phyloP scores from a whole-genome alignment of 1,140 invertebrate species.

The Sycobia sp. region DNA sequence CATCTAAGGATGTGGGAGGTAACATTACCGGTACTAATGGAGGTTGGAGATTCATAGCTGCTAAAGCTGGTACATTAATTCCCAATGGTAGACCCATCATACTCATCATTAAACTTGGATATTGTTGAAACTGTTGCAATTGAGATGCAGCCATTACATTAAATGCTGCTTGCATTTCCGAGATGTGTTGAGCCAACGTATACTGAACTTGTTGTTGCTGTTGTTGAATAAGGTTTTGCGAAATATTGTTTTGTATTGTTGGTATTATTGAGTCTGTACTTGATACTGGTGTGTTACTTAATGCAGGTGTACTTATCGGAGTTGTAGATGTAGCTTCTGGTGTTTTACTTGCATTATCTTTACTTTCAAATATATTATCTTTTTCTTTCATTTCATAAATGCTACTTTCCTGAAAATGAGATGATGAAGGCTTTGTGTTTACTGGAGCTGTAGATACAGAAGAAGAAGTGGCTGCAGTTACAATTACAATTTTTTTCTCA shows the following conservation, averaged over 20 bases:
- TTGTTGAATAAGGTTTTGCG: conserved; percentile 58
- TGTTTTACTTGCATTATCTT: conserved; percentile 55
- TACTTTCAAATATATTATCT: conserved; percentile 61
- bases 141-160: conserved; percentile 82
- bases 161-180: conserved; percentile 83
- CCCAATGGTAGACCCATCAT: conserved; percentile 84
- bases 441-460: conserved; percentile 66
- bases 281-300: conserved; percentile 64
- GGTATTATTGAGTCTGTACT: conserved; percentile 66
- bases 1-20: conserved; percentile 77
- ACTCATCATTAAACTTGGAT: conserved; percentile 64
- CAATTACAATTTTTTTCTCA: conserved; percentile 78
- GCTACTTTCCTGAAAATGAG: conserved; percentile 47
- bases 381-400: conserved; percentile 62
- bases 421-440: conserved; percentile 62
- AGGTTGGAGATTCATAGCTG: conserved; percentile 86
- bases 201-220: conserved; percentile 57
- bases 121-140: conserved; percentile 75
- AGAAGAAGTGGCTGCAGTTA: conserved; percentile 67
- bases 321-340: conserved; percentile 66
- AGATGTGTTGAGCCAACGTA: conserved; percentile 77
- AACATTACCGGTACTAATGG: conserved; percentile 89
- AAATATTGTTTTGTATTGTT: conserved; percentile 57
- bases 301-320: conserved; percentile 69
- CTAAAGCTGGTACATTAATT: conserved; percentile 81